phyloP scores from a whole-genome alignment of 2,113 vertebrate genomes.

The Tupaia tana region DNA sequence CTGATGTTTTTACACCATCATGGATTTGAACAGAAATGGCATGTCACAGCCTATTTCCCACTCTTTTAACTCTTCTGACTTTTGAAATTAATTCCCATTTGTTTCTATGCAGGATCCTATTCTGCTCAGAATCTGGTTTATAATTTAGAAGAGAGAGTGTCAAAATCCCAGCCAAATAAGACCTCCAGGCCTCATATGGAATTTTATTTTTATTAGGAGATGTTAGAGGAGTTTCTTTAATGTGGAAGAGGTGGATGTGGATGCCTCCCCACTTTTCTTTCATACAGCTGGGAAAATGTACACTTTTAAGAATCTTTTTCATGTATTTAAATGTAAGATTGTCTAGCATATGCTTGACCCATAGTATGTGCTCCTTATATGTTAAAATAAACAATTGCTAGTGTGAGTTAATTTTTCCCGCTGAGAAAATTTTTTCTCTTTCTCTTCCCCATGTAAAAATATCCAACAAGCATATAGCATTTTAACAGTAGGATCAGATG shows the following conservation, averaged over 20 bases:
- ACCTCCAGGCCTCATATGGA: constrained; percentile 14
- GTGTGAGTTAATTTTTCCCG: neutral
- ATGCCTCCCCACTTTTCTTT: neutral
- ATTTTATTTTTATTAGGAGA: constrained; percentile 63
- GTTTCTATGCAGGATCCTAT: constrained; percentile 55
- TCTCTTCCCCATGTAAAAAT: neutral
- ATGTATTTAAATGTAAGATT: constrained; percentile 43
- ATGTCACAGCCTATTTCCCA: neutral
- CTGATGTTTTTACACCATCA: neutral
- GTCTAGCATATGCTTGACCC: constrained; percentile 9
- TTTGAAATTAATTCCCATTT: constrained; percentile 67
- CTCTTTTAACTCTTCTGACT: constrained; percentile 51
- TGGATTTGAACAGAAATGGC: neutral
- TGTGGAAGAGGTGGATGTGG: neutral
- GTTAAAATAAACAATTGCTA: constrained; percentile 1
- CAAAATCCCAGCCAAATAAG: constrained; percentile 61
- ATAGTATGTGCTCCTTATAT: neutral
- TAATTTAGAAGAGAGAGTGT: constrained; percentile 57
- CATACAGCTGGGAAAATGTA: neutral
- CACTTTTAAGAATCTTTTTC: neutral
- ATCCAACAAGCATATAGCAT: neutral
- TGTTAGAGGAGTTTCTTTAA: constrained; percentile 36
- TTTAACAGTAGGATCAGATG: constrained; percentile 3
- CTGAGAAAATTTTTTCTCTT: constrained; percentile 33
- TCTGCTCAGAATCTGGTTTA: constrained; percentile 61